Percentiles rank a stretch among this genome's conserved stretches.
Evolutionary conservation across 2,888 invertebrate species (phyloP).

Genomic region (Frankliniella fusca): DNA sequence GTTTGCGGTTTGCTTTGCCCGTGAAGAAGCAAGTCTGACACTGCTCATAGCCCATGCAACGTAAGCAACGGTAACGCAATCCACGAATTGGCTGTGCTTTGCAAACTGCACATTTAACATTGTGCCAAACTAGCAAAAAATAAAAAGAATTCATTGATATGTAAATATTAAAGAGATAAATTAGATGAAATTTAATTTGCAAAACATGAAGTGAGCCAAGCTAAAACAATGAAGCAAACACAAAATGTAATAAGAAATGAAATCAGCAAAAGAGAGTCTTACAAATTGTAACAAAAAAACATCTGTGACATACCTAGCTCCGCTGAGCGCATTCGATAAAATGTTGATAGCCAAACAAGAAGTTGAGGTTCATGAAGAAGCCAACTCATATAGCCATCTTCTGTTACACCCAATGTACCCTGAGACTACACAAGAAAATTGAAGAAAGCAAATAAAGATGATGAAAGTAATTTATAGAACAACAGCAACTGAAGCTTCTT

Average conservation of each 20-base stretch:
- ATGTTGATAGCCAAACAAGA: constrained; percentile 61
- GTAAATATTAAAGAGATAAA: constrained; percentile 8
- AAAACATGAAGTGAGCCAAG: constrained; percentile 30
- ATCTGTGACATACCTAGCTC: constrained; percentile 51
- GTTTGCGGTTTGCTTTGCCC: constrained; percentile 56
- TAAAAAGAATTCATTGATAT: constrained; percentile 37
- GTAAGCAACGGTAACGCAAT: constrained; percentile 60
- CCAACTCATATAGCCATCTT: constrained; percentile 67
- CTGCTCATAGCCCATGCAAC: constrained; percentile 61
- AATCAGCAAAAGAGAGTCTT: constrained; percentile 29
- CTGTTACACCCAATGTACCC: constrained; percentile 64
- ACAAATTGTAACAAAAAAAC: neutral
- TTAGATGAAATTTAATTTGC: constrained; percentile 19
- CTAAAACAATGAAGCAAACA: constrained; percentile 20
- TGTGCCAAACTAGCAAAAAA: constrained; percentile 52
- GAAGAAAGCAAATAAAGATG: neutral
- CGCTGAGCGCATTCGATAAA: constrained; percentile 58
- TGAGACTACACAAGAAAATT: constrained; percentile 53
- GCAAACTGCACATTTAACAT: constrained; percentile 59
- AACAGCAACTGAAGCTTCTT: constrained; percentile 39
- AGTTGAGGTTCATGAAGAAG: constrained; percentile 59
- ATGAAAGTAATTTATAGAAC: neutral
- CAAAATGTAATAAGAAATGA: constrained; percentile 31
- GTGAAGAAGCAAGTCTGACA: constrained; percentile 66
- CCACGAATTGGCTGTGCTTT: constrained; percentile 57